Evolutionary conservation across 2,888 invertebrate genomes (phyloP).

Genomic region (Platynereis dumerilii): DNA sequence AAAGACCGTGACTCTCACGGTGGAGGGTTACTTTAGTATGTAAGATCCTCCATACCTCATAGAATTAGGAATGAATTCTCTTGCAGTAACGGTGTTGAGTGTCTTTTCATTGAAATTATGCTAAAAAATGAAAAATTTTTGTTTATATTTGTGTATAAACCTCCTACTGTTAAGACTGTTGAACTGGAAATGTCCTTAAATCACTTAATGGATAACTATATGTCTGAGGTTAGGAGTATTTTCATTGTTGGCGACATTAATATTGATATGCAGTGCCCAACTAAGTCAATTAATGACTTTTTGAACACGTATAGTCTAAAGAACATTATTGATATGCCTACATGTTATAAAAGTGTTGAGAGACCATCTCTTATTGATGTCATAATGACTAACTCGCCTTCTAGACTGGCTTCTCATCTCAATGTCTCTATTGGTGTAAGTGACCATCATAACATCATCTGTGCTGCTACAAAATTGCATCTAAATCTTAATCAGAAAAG

Average conservation of each 20-base stretch:
- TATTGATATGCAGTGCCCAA: not conserved
- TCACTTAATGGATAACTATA: not conserved
- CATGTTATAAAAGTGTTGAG: not conserved
- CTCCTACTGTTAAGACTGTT: not conserved
- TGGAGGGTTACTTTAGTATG: not conserved
- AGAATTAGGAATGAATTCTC: not conserved
- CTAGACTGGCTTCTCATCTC: not conserved
- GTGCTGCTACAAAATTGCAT: not conserved
- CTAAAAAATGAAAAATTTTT: not conserved
- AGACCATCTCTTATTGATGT: not conserved
- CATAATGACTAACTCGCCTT: not conserved
- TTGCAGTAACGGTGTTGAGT: not conserved
- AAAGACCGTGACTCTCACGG: not conserved
- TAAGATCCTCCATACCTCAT: not conserved
- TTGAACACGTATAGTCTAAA: not conserved
- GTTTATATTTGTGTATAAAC: not conserved
- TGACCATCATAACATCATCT: not conserved
- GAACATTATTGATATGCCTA: not conserved
- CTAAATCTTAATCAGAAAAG: not conserved
- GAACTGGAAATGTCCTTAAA: not conserved
- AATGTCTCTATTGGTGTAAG: constrained; percentile 2
- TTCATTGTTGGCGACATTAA: not conserved
- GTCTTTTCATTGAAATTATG: not conserved
- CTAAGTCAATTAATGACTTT: not conserved
- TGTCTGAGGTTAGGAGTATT: not conserved